phyloP scores from a whole-genome alignment of 2,113 vertebrate species.

The Cottus gobio region DNA sequence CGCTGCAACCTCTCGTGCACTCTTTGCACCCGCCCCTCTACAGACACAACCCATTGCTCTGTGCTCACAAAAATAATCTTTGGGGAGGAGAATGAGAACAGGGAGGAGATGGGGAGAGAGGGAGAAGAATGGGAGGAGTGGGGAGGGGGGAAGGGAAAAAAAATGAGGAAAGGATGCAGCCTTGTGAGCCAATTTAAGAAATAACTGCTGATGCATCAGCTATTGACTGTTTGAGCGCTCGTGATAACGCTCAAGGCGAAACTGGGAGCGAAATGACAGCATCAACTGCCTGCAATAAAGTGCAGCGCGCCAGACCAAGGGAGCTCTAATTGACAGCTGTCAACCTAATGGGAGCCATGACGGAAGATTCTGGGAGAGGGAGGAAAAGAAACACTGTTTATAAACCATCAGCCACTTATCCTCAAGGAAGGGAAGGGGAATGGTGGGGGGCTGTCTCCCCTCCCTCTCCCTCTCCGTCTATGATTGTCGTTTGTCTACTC shows the following conservation, averaged over 20 bases:
- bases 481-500: conserved; percentile 74
- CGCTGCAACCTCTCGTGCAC: conserved; percentile 75
- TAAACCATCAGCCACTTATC: conserved; percentile 86
- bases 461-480: conserved; percentile 52
- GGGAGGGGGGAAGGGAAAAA: conserved; percentile 8
- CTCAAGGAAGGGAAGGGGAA: conserved; percentile 73
- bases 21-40: conserved; percentile 80
- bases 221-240: conserved; percentile 94
- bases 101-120: conserved; percentile 52
- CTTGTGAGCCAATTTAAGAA: conserved; percentile 97
- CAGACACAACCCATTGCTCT: conserved; percentile 88
- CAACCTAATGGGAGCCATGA: conserved; percentile 94
- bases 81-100: conserved; percentile 82
- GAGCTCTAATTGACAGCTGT: conserved; percentile 98
- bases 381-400: conserved; percentile 87
- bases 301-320: conserved; percentile 93
- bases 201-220: conserved; percentile 98
- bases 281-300: conserved; percentile 96
- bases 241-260: conserved; percentile 97
- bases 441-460: conserved; percentile 41
- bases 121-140: conserved; percentile 41
- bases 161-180: conserved; percentile 87
- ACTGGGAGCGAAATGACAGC: conserved; percentile 96
- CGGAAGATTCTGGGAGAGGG: conserved; percentile 89
- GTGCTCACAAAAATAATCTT: conserved; percentile 90